A percentile compares a stretch with the other conserved stretches of the same genome.
Evolutionary conservation across 2,797 vertebrate species (phyloP).

Genomic region (Decapterus maruadsi): DNA sequence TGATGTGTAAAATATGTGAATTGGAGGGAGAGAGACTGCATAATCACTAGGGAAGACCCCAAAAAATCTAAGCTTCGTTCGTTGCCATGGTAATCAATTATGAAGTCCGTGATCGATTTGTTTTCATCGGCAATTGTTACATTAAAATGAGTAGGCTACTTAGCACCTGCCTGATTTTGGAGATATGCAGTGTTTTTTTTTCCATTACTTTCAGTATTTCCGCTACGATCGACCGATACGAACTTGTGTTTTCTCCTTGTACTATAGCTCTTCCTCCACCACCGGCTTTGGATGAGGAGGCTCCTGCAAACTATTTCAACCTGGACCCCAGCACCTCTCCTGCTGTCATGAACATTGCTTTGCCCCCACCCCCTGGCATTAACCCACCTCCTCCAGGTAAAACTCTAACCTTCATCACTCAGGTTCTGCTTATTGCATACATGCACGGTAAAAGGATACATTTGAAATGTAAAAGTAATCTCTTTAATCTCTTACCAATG

Average conservation of each 20-base stretch:
- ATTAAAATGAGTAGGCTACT: no score
- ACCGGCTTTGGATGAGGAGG: slow-evolving; percentile 92
- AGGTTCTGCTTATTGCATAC: background rate
- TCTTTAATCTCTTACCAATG: background rate
- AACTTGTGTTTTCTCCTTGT: slow-evolving; percentile 15
- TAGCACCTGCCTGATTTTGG: no score
- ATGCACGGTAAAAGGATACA: background rate
- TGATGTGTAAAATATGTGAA: background rate
- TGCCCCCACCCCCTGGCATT: slow-evolving; percentile 96
- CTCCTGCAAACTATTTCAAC: slow-evolving; percentile 98
- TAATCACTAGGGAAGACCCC: no score
- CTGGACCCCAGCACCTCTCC: slow-evolving; percentile 92
- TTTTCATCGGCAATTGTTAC: no score
- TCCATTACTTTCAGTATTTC: no score
- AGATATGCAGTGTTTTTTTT: no score
- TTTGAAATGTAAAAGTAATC: background rate
- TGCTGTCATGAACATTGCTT: slow-evolving; percentile 92
- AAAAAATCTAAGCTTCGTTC: no score
- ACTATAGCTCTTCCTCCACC: slow-evolving; percentile 93
- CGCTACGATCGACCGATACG: no score
- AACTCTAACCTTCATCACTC: background rate
- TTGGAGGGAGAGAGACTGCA: background rate
- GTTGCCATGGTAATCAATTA: no score
- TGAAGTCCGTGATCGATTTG: no score
- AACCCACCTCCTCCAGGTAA: slow-evolving; percentile 94